phyloP scores from a whole-genome alignment of 2,888 invertebrate species.

The Callimorpha dominula region DNA sequence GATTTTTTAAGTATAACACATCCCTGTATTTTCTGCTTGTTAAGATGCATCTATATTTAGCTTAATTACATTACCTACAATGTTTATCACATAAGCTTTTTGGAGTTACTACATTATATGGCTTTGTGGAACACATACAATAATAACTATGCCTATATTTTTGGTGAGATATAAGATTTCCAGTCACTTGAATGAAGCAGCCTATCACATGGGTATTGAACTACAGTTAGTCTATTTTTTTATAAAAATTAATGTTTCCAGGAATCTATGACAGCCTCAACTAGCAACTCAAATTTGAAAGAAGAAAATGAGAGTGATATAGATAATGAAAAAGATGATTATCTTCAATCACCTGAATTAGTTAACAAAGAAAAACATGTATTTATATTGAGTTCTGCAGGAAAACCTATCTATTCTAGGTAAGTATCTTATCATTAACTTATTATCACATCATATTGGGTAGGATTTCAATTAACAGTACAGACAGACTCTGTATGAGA shows the following conservation, averaged over 20 bases:
- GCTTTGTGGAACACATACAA: background rate
- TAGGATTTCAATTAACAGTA: no score
- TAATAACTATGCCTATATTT: background rate
- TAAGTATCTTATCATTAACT: constrained; percentile 57
- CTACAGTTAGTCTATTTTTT: background rate
- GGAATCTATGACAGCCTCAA: constrained; percentile 75
- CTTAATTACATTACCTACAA: background rate
- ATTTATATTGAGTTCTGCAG: constrained; percentile 97
- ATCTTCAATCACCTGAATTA: constrained; percentile 91
- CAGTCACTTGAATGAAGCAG: background rate
- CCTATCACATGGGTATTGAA: background rate
- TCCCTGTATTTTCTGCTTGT: background rate
- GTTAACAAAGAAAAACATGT: constrained; percentile 95
- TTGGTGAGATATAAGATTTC: background rate
- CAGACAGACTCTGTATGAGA: no score
- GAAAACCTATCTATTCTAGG: constrained; percentile 98
- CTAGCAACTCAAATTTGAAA: constrained; percentile 71
- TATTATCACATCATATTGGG: background rate
- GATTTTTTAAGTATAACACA: constrained; percentile 41
- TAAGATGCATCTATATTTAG: no score
- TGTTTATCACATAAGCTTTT: background rate
- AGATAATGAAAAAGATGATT: constrained; percentile 86
- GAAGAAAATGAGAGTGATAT: constrained; percentile 72
- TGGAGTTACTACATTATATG: background rate
- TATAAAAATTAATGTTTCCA: constrained; percentile 44